A percentile compares a stretch with the other conserved stretches of the same genome.
These are phyloP conservation scores for Calliphora vicina DNA, from an alignment of 1,140 invertebrate genomes.

Conservation along the genomic window DNA sequence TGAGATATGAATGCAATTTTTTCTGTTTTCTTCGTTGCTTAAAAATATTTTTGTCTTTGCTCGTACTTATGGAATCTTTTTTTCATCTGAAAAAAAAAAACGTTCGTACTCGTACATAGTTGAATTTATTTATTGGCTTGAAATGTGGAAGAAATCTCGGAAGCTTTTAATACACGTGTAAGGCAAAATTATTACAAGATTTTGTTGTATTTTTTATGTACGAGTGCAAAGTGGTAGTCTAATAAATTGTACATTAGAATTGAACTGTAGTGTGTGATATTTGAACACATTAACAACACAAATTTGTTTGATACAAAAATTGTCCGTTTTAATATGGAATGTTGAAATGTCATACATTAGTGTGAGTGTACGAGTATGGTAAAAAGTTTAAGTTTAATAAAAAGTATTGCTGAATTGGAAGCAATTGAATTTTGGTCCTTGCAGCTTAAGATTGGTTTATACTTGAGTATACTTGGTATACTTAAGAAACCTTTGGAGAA, in stretches of 20 bases:
- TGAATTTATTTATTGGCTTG: background rate
- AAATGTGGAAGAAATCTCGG: background rate
- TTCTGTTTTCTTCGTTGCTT: no score
- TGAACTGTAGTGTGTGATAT: background rate
- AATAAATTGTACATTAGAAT: conserved; percentile 2
- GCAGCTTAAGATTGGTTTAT: no score
- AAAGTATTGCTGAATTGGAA: no score
- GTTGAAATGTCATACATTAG: no score
- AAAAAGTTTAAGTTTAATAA: no score
- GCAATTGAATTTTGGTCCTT: no score
- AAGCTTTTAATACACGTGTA: conserved; percentile 13
- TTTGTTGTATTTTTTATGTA: background rate
- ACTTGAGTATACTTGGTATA: no score
- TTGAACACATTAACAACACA: background rate
- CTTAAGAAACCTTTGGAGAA: no score
- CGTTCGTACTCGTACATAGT: background rate
- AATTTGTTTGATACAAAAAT: background rate
- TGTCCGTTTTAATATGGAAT: no score
- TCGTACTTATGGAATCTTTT: background rate
- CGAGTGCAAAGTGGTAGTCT: background rate
- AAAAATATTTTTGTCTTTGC: background rate
- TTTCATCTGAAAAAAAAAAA: background rate
- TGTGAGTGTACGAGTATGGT: no score
- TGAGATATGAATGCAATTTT: background rate
- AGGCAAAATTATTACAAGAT: conserved; percentile 4